Conservation (phyloP, 1,140 invertebrate species). For the Carposina sasakii region DNA sequence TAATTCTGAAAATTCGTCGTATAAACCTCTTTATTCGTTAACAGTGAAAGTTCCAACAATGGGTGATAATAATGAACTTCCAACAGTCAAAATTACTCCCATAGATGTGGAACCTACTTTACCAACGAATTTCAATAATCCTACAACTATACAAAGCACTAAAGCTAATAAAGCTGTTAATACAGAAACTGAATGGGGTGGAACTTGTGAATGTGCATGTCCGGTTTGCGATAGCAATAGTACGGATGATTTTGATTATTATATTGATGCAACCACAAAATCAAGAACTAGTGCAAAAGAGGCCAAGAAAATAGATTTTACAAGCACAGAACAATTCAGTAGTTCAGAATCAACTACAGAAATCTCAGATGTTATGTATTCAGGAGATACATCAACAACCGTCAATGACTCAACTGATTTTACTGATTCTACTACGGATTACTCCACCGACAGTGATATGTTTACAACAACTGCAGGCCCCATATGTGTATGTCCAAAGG, state of each 20-base stretch:
- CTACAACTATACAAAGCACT: constrained; percentile 42
- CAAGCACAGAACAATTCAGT: no score
- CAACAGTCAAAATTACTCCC: constrained; percentile 74
- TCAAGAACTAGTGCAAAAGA: no score
- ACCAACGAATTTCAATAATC: constrained; percentile 61
- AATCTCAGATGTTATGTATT: no score
- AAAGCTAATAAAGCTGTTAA: constrained; percentile 39
- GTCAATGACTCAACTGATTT: constrained; percentile 20
- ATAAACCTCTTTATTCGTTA: constrained; percentile 80
- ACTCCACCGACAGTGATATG: constrained; percentile 25
- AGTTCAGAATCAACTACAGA: no score
- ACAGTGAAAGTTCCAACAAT: constrained; percentile 81
- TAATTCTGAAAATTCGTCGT: constrained; percentile 69
- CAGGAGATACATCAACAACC: no score
- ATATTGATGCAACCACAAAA: constrained; percentile 39
- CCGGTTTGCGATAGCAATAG: constrained; percentile 71
- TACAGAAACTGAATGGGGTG: constrained; percentile 66
- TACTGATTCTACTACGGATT: constrained; percentile 24
- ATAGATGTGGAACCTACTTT: constrained; percentile 57
- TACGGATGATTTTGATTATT: constrained; percentile 60
- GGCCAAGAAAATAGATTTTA: no score
- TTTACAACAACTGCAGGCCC: constrained; percentile 48
- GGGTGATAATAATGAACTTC: constrained; percentile 68
- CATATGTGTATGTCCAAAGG: constrained; percentile 73
- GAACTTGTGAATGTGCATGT: constrained; percentile 84